Conservation (phyloP, 1,140 invertebrate species). For the Diorhabda sublineata region DNA sequence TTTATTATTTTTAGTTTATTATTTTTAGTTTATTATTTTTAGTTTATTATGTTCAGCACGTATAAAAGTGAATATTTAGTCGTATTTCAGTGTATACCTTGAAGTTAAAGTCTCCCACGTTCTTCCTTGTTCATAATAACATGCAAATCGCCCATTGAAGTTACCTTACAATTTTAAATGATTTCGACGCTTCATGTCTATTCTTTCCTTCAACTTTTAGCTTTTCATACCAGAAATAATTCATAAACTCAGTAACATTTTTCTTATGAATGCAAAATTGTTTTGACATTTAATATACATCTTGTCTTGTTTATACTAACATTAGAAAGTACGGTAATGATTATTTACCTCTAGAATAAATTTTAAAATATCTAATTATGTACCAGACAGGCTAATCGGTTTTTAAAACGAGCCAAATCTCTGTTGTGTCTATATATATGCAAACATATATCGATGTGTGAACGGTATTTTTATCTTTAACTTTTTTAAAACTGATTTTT, state of each 20-base stretch:
- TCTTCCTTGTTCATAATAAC: conserved; percentile 9
- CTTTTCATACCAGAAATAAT: neutral
- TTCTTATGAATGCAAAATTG: too few relatives aligned
- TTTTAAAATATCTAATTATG: neutral
- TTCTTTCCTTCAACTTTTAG: neutral
- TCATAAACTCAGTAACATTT: neutral
- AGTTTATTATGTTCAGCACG: too few relatives aligned
- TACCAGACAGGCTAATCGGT: neutral
- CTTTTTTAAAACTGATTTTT: too few relatives aligned
- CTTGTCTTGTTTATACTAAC: too few relatives aligned
- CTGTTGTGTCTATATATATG: neutral
- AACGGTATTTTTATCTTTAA: too few relatives aligned
- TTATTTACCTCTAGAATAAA: too few relatives aligned
- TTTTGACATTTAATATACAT: too few relatives aligned
- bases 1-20: too few relatives aligned
- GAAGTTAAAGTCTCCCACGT: conserved; percentile 6
- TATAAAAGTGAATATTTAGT: too few relatives aligned
- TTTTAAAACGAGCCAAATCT: conserved; percentile 5
- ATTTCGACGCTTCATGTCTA: conserved; percentile 9
- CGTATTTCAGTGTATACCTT: neutral
- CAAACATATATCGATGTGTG: neutral
- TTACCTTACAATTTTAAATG: conserved; percentile 9
- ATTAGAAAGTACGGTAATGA: too few relatives aligned
- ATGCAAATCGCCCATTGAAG: conserved; percentile 18
- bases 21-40: too few relatives aligned